These are phyloP conservation scores for Pycnomerus fuliginosus DNA, from an alignment of 2,888 invertebrate species.

Conservation along the genomic window DNA sequence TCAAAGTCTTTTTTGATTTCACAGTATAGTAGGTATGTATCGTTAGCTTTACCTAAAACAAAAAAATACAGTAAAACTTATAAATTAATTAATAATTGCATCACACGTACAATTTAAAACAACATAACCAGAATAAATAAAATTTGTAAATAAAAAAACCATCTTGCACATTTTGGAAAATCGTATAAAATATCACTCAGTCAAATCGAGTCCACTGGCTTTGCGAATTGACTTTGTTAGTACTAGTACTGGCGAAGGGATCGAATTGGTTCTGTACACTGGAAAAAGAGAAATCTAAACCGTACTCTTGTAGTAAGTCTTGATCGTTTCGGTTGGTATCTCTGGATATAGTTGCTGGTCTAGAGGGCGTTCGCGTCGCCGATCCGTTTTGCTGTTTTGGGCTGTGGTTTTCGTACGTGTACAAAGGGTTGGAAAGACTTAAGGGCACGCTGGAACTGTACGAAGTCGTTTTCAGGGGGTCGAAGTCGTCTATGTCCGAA, in stretches of 20 bases:
- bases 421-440: slow-evolving; percentile 56
- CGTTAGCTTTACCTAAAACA: no score
- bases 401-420: slow-evolving; percentile 51
- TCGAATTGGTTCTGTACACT: slow-evolving; percentile 48
- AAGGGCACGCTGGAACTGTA: slow-evolving; percentile 50
- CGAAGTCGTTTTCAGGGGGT: slow-evolving; percentile 59
- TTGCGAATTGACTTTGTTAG: slow-evolving; percentile 53
- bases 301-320: slow-evolving; percentile 72
- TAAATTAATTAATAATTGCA: no score
- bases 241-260: slow-evolving; percentile 37
- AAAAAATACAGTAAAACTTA: no score
- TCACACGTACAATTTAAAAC: no score
- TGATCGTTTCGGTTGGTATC: slow-evolving; percentile 59
- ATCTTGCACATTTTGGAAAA: no score
- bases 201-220: slow-evolving; percentile 64
- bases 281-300: slow-evolving; percentile 64
- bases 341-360: slow-evolving; percentile 24
- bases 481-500: slow-evolving; percentile 66
- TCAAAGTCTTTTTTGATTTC: no score
- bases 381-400: slow-evolving; percentile 53
- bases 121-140: no score
- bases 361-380: slow-evolving; percentile 41
- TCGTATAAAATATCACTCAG: slow-evolving; percentile 34
- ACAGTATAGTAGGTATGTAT: no score
- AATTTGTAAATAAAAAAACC: no score